Percentiles rank a stretch among this genome's conserved stretches.
phyloP scores from a whole-genome alignment of 1,140 invertebrate species.

The Gonioctena quinquepunctata region DNA sequence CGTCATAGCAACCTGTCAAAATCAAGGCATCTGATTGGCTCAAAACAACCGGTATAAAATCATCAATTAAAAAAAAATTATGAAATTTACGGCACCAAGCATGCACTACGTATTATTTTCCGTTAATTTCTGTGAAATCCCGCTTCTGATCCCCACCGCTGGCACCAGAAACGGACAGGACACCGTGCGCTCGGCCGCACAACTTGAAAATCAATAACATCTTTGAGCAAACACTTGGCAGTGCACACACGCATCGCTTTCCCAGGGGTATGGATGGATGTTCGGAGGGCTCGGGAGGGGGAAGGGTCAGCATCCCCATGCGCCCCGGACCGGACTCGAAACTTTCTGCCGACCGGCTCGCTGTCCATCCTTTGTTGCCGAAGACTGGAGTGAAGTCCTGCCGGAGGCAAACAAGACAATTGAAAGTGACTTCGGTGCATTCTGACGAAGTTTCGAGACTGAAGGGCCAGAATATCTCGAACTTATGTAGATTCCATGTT shows the following conservation, averaged over 20 bases:
- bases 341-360: neutral
- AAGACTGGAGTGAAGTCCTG: neutral
- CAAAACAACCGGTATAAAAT: too few species aligned
- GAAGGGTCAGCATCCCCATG: constrained; percentile 6
- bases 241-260: constrained; percentile 54
- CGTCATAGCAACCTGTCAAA: too few species aligned
- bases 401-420: neutral
- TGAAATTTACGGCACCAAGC: too few species aligned
- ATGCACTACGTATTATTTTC: too few species aligned
- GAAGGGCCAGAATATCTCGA: too few species aligned
- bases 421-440: neutral
- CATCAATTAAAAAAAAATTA: too few species aligned
- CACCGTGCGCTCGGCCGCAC: constrained; percentile 42
- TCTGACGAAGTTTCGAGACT: neutral
- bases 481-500: too few species aligned
- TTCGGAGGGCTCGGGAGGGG: neutral
- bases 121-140: constrained; percentile 13
- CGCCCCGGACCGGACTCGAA: constrained; percentile 15
- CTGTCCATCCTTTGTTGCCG: neutral
- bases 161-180: constrained; percentile 25
- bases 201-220: constrained; percentile 56
- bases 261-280: constrained; percentile 38
- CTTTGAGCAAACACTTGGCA: constrained; percentile 56
- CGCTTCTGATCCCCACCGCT: constrained; percentile 23
- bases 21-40: too few species aligned